A percentile compares a stretch with the other conserved stretches of the same genome.
phyloP scores from a whole-genome alignment of 2,113 vertebrate species.

The Nestor notabilis region DNA sequence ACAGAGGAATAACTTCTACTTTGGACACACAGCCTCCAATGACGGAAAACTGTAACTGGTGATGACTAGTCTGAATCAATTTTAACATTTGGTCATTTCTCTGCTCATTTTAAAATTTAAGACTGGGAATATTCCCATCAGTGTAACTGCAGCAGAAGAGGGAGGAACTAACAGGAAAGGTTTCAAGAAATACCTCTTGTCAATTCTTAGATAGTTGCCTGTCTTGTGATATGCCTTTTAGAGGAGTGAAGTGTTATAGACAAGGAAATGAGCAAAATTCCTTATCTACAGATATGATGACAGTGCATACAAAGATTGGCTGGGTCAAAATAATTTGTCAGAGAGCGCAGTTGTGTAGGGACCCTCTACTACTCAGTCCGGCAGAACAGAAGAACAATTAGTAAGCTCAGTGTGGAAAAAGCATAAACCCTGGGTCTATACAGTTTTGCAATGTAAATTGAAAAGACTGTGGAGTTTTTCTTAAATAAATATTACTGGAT shows the following conservation, averaged over 20 bases:
- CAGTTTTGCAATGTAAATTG: background rate
- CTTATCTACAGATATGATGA: background rate
- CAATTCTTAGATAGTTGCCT: background rate
- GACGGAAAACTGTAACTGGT: background rate
- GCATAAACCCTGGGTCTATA: background rate
- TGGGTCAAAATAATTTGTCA: background rate
- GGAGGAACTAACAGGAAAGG: background rate
- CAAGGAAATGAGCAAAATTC: background rate
- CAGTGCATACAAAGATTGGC: background rate
- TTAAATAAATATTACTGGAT: background rate
- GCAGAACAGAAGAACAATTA: background rate
- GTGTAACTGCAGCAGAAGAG: background rate
- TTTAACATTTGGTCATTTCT: background rate
- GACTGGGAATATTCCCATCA: background rate
- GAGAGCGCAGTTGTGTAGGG: accelerated
- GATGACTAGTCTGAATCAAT: background rate
- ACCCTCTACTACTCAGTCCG: background rate
- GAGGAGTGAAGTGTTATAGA: background rate
- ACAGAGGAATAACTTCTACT: background rate
- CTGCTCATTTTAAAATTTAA: background rate
- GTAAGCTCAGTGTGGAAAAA: background rate
- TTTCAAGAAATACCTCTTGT: background rate
- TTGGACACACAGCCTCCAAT: accelerated
- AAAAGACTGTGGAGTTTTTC: background rate
- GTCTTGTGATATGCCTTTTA: background rate